Evolutionary conservation across 2,888 invertebrate genomes (phyloP).

Genomic region (Oxycera nigricornis): DNA sequence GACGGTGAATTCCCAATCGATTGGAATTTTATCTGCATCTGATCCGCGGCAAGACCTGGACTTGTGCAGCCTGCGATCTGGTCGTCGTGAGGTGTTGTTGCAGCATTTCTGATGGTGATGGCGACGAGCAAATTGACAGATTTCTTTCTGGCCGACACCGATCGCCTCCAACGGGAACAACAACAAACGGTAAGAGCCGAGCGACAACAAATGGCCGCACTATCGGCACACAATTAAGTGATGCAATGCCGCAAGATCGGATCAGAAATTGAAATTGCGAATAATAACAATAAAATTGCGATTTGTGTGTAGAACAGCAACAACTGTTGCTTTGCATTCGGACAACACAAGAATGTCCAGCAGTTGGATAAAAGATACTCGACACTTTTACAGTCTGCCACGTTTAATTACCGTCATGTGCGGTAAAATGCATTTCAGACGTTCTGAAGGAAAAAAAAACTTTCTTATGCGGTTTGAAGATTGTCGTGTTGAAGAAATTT

Average conservation of each 20-base stretch:
- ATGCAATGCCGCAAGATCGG: slow-evolving; percentile 33
- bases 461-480: background rate
- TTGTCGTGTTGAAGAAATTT: too few relatives aligned
- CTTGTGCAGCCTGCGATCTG: background rate
- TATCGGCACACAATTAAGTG: slow-evolving; percentile 29
- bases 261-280: slow-evolving; percentile 36
- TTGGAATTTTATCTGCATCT: slow-evolving; percentile 31
- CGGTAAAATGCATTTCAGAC: background rate
- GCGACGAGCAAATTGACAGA: slow-evolving; percentile 30
- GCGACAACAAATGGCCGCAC: slow-evolving; percentile 27
- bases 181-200: background rate
- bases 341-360: background rate
- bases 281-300: slow-evolving; percentile 40
- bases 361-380: background rate
- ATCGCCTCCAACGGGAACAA: background rate
- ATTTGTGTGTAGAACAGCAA: slow-evolving; percentile 22
- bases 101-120: slow-evolving; percentile 3
- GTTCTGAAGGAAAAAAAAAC: background rate
- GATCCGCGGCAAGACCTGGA: slow-evolving; percentile 23
- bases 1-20: slow-evolving; percentile 28
- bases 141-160: slow-evolving; percentile 6
- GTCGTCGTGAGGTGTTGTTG: background rate
- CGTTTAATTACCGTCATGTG: background rate
- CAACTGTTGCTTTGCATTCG: slow-evolving; percentile 21
- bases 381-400: background rate